These are phyloP conservation scores for Pseudoips prasinana DNA, from an alignment of 2,888 invertebrate species.

Conservation along the genomic window DNA sequence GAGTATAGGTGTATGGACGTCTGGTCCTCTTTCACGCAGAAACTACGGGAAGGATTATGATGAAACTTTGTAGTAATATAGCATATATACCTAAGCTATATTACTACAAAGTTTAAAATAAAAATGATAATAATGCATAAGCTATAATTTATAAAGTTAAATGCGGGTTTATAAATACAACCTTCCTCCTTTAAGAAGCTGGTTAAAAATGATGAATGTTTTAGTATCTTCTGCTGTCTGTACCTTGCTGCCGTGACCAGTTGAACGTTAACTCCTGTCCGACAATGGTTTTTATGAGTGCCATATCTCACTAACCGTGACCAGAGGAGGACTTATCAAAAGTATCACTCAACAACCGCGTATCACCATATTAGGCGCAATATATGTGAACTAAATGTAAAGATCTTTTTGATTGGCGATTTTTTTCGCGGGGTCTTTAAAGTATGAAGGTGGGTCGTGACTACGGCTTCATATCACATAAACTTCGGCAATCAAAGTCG, in stretches of 20 bases:
- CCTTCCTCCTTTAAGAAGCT: no score
- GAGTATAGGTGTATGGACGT: no score
- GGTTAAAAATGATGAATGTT: no score
- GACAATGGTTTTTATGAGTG: conserved; percentile 45
- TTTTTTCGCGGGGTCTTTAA: conserved; percentile 33
- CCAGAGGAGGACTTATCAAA: conserved; percentile 23
- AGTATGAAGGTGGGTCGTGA: conserved; percentile 17
- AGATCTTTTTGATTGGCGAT: conserved; percentile 35
- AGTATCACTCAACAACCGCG: conserved; percentile 34
- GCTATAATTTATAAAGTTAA: no score
- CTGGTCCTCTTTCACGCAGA: no score
- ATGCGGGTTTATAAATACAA: no score
- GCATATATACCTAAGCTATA: no score
- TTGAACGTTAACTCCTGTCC: conserved; percentile 40
- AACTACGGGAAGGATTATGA: no score
- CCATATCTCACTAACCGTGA: conserved; percentile 43
- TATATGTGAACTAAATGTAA: conserved; percentile 33
- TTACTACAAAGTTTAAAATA: no score
- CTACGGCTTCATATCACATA: conserved; percentile 16
- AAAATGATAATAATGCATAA: no score
- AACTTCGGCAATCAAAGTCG: conserved; percentile 26
- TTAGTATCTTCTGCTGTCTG: no score
- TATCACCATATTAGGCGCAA: conserved; percentile 29
- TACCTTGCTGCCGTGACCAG: conserved; percentile 36
- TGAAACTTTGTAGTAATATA: no score